Base-by-base conservation (phyloP, 1,140 invertebrate genomes). In the Drosophila willistoni region DNA sequence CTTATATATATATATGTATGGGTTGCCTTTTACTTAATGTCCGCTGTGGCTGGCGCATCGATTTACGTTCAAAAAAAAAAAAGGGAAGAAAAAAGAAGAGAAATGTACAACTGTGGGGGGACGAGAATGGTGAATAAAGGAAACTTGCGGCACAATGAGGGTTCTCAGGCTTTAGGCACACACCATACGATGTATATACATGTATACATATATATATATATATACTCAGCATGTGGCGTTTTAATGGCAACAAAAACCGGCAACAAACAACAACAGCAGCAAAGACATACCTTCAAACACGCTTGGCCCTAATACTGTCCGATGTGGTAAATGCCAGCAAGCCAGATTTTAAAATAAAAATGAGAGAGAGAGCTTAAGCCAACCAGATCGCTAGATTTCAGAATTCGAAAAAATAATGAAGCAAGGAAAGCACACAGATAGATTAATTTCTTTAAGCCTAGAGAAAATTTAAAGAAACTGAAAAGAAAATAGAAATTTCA, bases 11-110 rank as follows among this genome's bases (percentile, higher is more conserved):
- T 25, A 29, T 29, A 29, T 29, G 64, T 67, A 56, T 74, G 73
- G 69, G 81, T 64, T 70, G 72, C 64, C 72, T 69, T 76, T 51
- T 84, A 74, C 67, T 85, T 86, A 86, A 87, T 87, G 75, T 77
- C 80, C 82, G 83, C 82, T 82, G 68, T 82, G 68, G 76, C 76
- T 86, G 82, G 79, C 83, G 82, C 79, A 86, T 86, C 83, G 82
- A 85, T 85, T 85, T 85, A 87, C 79, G 79, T 66, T 83, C 86
- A 81, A 82, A 86, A 85, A 47, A 39, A 39, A 13, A n/a, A n/a
- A 39, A 12, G 3, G 2, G 6, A 39, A 4, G 13, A 39, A 13
- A 39, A 39, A 39, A 12, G 12, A 29, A 29, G 29, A 29, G 12
- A 39, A 51, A 51, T 10, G 44, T 19, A 51, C 44, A 51, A 51